Conservation (phyloP, 2,888 invertebrate species). For the Chrysolina haemoptera region DNA sequence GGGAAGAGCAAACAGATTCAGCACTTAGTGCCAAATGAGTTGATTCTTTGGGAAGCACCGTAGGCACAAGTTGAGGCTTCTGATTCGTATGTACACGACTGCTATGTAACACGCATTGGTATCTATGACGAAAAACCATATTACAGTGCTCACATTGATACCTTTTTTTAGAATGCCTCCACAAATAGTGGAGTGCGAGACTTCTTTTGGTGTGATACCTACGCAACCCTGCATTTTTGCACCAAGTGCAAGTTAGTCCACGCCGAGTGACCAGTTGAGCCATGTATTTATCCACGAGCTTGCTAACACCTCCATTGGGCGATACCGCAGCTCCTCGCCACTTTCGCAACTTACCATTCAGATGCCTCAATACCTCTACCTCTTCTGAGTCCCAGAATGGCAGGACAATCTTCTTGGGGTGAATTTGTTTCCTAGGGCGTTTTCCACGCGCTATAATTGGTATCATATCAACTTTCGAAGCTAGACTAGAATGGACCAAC, state of each 20-base stretch:
- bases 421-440: constrained; percentile 70
- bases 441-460: constrained; percentile 59
- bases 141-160: constrained; percentile 72
- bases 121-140: constrained; percentile 69
- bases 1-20: constrained; percentile 57
- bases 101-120: constrained; percentile 71
- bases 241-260: constrained; percentile 65
- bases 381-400: constrained; percentile 66
- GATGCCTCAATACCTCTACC: constrained; percentile 61
- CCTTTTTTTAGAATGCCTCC: constrained; percentile 69
- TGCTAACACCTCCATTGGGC: constrained; percentile 55
- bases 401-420: constrained; percentile 70
- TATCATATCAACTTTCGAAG: constrained; percentile 59
- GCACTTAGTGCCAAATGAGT: constrained; percentile 61
- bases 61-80: constrained; percentile 55
- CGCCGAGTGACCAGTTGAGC: constrained; percentile 64
- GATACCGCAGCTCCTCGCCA: constrained; percentile 57
- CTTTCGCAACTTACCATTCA: constrained; percentile 61
- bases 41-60: constrained; percentile 64
- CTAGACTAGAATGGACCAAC: constrained; percentile 68
- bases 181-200: constrained; percentile 70
- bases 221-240: constrained; percentile 65
- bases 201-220: constrained; percentile 70
- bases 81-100: constrained; percentile 67
- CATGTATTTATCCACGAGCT: constrained; percentile 66